These are phyloP conservation scores for Periphyllus acericola DNA, from an alignment of 2,888 invertebrate genomes.

Conservation along the genomic window DNA sequence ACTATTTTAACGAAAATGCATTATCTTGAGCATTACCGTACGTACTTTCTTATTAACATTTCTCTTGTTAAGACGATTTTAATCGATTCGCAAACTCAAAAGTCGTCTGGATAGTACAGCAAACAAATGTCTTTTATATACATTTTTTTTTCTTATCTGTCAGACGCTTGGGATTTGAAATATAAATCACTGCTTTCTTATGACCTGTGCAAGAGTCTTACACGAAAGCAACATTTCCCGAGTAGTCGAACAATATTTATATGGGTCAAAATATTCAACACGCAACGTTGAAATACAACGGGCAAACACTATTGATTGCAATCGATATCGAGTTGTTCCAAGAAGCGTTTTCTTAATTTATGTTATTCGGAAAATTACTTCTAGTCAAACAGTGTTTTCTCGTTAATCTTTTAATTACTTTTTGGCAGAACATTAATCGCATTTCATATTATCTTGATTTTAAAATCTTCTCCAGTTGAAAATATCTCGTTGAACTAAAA, in stretches of 20 bases:
- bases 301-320: not conserved
- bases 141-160: not conserved
- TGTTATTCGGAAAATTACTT: not conserved
- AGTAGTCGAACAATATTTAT: not conserved
- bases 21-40: not conserved
- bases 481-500: not conserved
- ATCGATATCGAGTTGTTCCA: not conserved
- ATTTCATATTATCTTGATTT: not conserved
- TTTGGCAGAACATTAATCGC: not conserved
- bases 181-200: not conserved
- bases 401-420: not conserved
- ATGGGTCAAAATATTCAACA: not conserved
- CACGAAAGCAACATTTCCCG: not conserved
- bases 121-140: constrained; percentile 4
- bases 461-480: not conserved
- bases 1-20: not conserved
- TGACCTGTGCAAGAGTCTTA: not conserved
- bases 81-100: not conserved
- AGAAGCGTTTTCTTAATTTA: not conserved
- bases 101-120: not conserved
- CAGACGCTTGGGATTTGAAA: not conserved
- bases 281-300: not conserved
- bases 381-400: not conserved
- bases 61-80: not conserved
- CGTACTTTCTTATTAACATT: not conserved